These are phyloP conservation scores for Calliopum simillimum DNA, from an alignment of 2,888 invertebrate genomes.

Conservation along the genomic window DNA sequence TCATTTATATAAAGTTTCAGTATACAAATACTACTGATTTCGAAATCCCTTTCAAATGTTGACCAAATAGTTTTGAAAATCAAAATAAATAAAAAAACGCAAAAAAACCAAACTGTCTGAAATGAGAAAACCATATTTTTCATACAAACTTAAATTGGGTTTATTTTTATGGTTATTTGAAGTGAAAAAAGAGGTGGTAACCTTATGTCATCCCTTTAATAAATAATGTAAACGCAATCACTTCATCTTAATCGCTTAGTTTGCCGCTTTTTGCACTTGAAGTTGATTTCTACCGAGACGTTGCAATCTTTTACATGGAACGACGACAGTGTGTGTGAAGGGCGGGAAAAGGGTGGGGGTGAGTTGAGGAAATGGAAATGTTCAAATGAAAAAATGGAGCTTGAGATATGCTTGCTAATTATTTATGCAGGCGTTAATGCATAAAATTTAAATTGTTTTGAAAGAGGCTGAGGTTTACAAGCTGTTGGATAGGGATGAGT, in stretches of 20 bases:
- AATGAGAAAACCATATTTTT: too few relatives aligned
- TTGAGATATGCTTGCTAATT: constrained; percentile 44
- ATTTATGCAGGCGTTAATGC: constrained; percentile 46
- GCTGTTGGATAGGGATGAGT: neutral
- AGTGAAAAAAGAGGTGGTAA: neutral
- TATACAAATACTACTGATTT: too few relatives aligned
- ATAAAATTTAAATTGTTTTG: constrained; percentile 36
- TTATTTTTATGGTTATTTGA: constrained; percentile 8
- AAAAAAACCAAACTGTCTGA: too few relatives aligned
- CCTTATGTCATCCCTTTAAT: constrained; percentile 40
- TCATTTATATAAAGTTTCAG: too few relatives aligned
- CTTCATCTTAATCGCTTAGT: constrained; percentile 44
- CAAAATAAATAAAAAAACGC: too few relatives aligned
- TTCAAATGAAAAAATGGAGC: constrained; percentile 34
- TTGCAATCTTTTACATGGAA: constrained; percentile 35
- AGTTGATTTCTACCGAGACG: constrained; percentile 28
- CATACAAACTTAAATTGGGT: too few relatives aligned
- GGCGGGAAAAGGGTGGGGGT: constrained; percentile 34
- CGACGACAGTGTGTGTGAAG: constrained; percentile 13
- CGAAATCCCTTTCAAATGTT: too few relatives aligned
- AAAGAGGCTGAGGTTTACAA: neutral
- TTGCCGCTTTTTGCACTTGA: constrained; percentile 38
- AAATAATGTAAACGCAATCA: constrained; percentile 48
- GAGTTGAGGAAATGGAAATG: constrained; percentile 38
- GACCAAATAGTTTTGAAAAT: too few relatives aligned